Percentiles rank a stretch among this genome's conserved stretches.
Evolutionary conservation across 2,888 invertebrate genomes (phyloP).

Genomic region (Pheosia gnoma): DNA sequence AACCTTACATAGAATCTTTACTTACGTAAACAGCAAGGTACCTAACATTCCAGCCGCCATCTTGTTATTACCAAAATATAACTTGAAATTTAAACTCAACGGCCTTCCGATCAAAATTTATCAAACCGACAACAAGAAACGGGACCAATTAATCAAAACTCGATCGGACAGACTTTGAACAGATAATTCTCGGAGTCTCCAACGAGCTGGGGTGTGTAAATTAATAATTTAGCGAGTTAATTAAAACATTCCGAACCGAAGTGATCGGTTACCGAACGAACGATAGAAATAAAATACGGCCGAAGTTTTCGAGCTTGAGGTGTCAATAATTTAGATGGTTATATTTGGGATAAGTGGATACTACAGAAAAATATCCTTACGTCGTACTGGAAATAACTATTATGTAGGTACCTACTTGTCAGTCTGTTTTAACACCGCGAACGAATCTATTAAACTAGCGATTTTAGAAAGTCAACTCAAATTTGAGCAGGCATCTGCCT

Average conservation of each 20-base stretch:
- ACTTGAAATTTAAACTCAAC: slow-evolving; percentile 16
- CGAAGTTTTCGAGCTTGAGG: slow-evolving; percentile 34
- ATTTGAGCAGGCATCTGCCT: too few relatives aligned
- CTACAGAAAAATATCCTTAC: too few relatives aligned
- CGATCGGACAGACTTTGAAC: slow-evolving; percentile 32
- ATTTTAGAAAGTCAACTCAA: too few relatives aligned
- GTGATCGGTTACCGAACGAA: slow-evolving; percentile 38
- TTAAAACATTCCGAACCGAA: slow-evolving; percentile 62
- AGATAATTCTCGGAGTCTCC: slow-evolving; percentile 36
- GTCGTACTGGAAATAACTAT: too few relatives aligned
- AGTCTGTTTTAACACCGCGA: too few relatives aligned
- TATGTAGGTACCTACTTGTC: too few relatives aligned
- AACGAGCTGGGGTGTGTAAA: slow-evolving; percentile 54
- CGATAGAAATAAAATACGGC: slow-evolving; percentile 42
- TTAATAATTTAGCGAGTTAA: slow-evolving; percentile 69
- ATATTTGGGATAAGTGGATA: not conserved
- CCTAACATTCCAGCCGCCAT: not conserved
- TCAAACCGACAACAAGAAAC: slow-evolving; percentile 20
- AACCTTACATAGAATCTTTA: not conserved
- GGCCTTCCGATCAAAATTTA: slow-evolving; percentile 16
- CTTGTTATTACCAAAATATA: slow-evolving; percentile 7
- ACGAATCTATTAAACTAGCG: too few relatives aligned
- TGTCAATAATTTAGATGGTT: slow-evolving; percentile 28
- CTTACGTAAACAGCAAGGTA: not conserved
- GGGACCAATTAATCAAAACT: slow-evolving; percentile 40